These are phyloP conservation scores for Molorchus minor DNA, from an alignment of 2,888 invertebrate species.

Conservation along the genomic window DNA sequence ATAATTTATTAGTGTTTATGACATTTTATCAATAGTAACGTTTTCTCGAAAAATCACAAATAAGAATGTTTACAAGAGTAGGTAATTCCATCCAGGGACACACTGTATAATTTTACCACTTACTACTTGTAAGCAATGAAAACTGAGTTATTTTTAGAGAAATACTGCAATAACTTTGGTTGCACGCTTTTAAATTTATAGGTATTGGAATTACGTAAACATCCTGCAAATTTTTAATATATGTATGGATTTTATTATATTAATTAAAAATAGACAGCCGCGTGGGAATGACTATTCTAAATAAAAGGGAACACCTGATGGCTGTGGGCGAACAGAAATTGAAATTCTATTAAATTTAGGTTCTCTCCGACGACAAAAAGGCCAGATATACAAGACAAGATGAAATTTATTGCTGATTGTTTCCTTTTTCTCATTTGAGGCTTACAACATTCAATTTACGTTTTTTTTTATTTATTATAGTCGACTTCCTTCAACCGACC, in stretches of 20 bases:
- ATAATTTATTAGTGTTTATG: too few relatives aligned
- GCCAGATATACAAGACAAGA: conserved; percentile 32
- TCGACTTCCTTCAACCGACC: conserved; percentile 3
- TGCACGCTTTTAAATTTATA: conserved; percentile 3
- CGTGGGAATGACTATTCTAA: conserved; percentile 21
- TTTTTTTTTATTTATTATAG: conserved; percentile 2
- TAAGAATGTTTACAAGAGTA: too few relatives aligned
- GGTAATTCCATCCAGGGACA: too few relatives aligned
- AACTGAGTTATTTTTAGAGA: background rate
- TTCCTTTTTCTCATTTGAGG: conserved; percentile 27
- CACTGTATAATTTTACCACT: too few relatives aligned
- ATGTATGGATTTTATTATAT: conserved; percentile 6
- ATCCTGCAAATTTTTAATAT: conserved; percentile 8
- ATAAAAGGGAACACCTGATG: conserved; percentile 34
- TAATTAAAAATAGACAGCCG: conserved; percentile 20
- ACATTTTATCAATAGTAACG: too few relatives aligned
- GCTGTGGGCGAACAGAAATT: conserved; percentile 32
- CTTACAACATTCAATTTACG: conserved; percentile 8
- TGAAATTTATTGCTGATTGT: conserved; percentile 40
- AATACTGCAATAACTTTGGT: background rate
- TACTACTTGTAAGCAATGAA: too few relatives aligned
- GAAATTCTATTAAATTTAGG: conserved; percentile 29
- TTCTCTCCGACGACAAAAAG: conserved; percentile 27
- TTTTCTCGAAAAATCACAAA: too few relatives aligned
- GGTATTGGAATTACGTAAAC: conserved; percentile 2